Conservation (phyloP, 2,113 vertebrate genomes). For the Dendrocopos noguchii region DNA sequence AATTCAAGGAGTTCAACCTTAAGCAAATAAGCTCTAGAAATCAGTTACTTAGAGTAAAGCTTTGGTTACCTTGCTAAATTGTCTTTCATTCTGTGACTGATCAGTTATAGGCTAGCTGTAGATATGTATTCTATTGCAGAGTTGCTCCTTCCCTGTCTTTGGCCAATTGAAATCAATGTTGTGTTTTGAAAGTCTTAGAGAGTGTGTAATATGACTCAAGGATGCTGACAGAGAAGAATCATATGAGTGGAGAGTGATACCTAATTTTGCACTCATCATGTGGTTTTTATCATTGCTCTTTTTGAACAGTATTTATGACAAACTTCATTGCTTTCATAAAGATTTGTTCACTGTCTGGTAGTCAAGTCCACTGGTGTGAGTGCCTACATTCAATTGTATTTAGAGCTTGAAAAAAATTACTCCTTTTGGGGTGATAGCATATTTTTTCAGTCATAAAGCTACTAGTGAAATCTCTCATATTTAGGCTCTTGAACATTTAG, state of each 20-base stretch:
- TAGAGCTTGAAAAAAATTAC: not conserved
- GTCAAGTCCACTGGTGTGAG: not conserved
- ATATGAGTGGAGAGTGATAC: not conserved
- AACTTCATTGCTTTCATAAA: not conserved
- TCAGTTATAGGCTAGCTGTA: too few relatives aligned
- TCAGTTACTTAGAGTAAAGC: too few relatives aligned
- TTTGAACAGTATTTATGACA: not conserved
- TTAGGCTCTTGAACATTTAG: not conserved
- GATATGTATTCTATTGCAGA: too few relatives aligned
- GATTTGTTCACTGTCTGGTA: not conserved
- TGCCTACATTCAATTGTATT: not conserved
- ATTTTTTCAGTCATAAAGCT: not conserved
- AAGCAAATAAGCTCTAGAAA: too few relatives aligned
- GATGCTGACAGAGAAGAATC: not conserved
- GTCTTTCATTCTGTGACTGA: too few relatives aligned
- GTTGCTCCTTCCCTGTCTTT: too few relatives aligned
- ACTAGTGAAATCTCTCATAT: not conserved
- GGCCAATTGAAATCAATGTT: too few relatives aligned
- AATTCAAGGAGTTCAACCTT: too few relatives aligned
- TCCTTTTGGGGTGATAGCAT: not conserved
- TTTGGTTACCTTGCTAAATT: too few relatives aligned
- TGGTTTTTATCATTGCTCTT: not conserved
- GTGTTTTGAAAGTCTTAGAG: too few relatives aligned
- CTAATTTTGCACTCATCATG: not conserved
- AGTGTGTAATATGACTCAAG: not conserved